phyloP scores from a whole-genome alignment of 2,888 invertebrate species.

The Caenorhabditis uteleia region DNA sequence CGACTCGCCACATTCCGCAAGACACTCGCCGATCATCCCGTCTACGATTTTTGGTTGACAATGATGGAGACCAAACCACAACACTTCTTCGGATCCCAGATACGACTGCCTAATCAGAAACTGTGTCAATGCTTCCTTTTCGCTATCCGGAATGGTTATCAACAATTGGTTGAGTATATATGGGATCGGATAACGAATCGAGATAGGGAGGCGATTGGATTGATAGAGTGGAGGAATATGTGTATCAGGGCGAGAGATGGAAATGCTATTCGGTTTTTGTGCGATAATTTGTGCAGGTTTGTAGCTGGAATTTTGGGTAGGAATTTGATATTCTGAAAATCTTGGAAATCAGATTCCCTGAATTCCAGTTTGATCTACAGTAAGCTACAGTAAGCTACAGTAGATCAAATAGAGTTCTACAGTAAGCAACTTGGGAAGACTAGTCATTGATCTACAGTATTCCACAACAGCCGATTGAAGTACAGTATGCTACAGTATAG shows the following conservation, averaged over 20 bases:
- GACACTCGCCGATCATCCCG: conserved; percentile 51
- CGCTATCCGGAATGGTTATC: conserved; percentile 52
- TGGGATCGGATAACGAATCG: conserved; percentile 44
- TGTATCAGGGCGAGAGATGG: conserved; percentile 46
- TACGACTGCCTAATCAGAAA: conserved; percentile 50
- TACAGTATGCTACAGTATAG: too few species aligned
- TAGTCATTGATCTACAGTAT: too few species aligned
- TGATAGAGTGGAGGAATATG: conserved; percentile 51
- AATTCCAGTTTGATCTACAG: too few species aligned
- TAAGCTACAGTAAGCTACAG: too few species aligned
- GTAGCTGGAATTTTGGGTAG: too few species aligned
- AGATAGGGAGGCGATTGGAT: conserved; percentile 45
- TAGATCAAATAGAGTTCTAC: too few species aligned
- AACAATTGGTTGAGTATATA: conserved; percentile 44
- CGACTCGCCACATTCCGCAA: conserved; percentile 48
- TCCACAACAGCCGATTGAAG: too few species aligned
- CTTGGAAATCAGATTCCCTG: too few species aligned
- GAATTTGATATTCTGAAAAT: too few species aligned
- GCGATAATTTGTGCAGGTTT: conserved; percentile 38
- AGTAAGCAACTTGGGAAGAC: too few species aligned
- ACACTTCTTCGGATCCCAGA: conserved; percentile 39
- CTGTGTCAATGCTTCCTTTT: conserved; percentile 47
- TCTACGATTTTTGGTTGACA: conserved; percentile 58
- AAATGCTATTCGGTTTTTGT: conserved; percentile 48
- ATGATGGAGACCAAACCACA: conserved; percentile 36